Percentiles rank a stretch among this genome's conserved stretches.
Evolutionary conservation across 2,888 invertebrate species (phyloP).

Genomic region (Drepana falcataria): DNA sequence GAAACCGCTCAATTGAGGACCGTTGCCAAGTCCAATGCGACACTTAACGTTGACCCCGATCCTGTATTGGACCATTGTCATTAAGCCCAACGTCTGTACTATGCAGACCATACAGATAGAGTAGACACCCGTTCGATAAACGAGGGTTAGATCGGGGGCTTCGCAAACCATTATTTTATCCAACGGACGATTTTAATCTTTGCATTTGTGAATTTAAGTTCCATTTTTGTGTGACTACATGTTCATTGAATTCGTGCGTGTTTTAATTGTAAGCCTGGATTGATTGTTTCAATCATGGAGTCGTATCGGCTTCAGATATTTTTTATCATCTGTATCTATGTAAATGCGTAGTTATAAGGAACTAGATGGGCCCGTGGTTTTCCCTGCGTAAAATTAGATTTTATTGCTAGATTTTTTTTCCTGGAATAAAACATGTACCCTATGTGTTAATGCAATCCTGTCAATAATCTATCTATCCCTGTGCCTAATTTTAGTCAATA

Average conservation of each 20-base stretch:
- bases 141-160: constrained; percentile 52
- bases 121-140: constrained; percentile 45
- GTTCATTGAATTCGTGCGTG: constrained; percentile 47
- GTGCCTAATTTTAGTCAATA: too few relatives aligned
- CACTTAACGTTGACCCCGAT: constrained; percentile 66
- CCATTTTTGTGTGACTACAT: constrained; percentile 29
- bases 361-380: too few relatives aligned
- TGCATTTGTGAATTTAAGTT: constrained; percentile 27
- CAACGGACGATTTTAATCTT: constrained; percentile 32
- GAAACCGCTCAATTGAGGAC: constrained; percentile 58
- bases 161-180: constrained; percentile 24
- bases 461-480: too few relatives aligned
- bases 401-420: too few relatives aligned
- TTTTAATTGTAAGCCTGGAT: constrained; percentile 56
- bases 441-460: background rate
- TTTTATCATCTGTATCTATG: background rate
- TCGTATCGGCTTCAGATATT: constrained; percentile 11
- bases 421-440: too few relatives aligned
- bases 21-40: constrained; percentile 61
- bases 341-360: background rate
- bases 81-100: constrained; percentile 58
- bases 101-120: constrained; percentile 45
- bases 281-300: constrained; percentile 29
- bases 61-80: constrained; percentile 64
- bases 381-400: too few relatives aligned